Percentiles rank a stretch among this genome's conserved stretches.
These are phyloP conservation scores for Lithophane socia DNA, from an alignment of 2,888 invertebrate genomes.

Conservation along the genomic window DNA sequence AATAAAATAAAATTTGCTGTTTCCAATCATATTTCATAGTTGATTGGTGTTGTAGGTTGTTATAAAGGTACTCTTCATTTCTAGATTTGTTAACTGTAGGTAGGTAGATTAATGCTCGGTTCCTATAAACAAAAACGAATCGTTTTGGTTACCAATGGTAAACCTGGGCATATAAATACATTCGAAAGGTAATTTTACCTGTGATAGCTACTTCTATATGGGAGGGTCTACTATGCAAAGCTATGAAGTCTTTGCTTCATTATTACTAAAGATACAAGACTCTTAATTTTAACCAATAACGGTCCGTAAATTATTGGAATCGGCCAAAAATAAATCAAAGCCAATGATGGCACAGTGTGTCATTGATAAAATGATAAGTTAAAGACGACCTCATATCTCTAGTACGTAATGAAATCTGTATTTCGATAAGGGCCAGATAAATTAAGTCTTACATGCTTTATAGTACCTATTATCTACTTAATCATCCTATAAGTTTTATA, in stretches of 20 bases:
- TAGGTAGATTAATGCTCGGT: neutral
- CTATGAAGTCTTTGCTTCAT: no score
- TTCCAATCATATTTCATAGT: neutral
- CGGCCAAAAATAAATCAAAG: slow-evolving; percentile 17
- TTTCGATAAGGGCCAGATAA: slow-evolving; percentile 14
- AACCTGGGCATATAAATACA: no score
- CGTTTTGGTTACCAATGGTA: no score
- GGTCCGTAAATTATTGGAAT: no score
- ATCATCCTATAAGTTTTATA: neutral
- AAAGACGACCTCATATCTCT: neutral
- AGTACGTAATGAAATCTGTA: slow-evolving; percentile 25
- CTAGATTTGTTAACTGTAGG: neutral
- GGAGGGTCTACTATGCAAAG: no score
- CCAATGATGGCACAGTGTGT: neutral
- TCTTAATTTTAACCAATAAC: no score
- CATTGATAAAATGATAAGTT: slow-evolving; percentile 11
- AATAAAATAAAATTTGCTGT: no score
- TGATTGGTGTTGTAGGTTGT: neutral
- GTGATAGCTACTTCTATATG: no score
- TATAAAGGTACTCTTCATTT: neutral
- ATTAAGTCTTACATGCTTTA: neutral
- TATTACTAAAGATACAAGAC: no score
- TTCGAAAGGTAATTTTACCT: no score
- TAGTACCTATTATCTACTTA: neutral
- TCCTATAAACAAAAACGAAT: no score